Evolutionary conservation across 2,797 vertebrate genomes (phyloP), one percentile per base, ranked within the genome.

Genomic region (Urocyon cinereoargenteus): DNA sequence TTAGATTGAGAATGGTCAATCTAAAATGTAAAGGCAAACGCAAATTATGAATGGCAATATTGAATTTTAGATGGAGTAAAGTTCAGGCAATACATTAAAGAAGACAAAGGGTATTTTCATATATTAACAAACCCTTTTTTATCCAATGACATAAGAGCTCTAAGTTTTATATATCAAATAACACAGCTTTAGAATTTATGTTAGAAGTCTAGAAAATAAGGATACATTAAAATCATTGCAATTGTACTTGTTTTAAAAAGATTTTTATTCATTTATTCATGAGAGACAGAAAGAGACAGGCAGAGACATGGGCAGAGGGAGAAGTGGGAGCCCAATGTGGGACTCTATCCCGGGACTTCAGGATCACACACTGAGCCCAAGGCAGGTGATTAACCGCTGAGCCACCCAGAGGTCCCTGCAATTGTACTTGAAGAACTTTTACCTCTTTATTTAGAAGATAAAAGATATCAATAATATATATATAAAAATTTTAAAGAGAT

Each of bases 51-150:
- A 14, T 55, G 14, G 7, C 6, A 62, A 59, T 36, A 72, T 70
- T 90, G 78, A 78, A 94, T 88, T 93, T 91, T 59, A 93, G 88
- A 49, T 86, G 40, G 93, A 91, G 24, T 57, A 85, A 51, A 72
- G 64, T 83, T 83, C 24, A 84, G 82, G 16, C 21, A 86, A 53
- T 62, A 79, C 10, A 26, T 81, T 66, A 85, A 66, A 91, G 26
- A 68, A 53, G 28, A 36, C 49, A 61, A 88, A 55, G 2, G 2
- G 0, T 85, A 55, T 40, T 53, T 53, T 85, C 15, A 49, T 85
- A 49, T 85, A 66, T 31, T 79, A 40, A 22, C 66, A 89, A 64
- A 51, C 55, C 57, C 28, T 89, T 13, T 24, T 81, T 82, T 36
- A 62, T 4, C 24, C n/a, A 87, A 14, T 90, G 53, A 91, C 70